A percentile compares a stretch with the other conserved stretches of the same genome.
Evolutionary conservation across 2,888 invertebrate species (phyloP).

Genomic region (Leucoma salicis): DNA sequence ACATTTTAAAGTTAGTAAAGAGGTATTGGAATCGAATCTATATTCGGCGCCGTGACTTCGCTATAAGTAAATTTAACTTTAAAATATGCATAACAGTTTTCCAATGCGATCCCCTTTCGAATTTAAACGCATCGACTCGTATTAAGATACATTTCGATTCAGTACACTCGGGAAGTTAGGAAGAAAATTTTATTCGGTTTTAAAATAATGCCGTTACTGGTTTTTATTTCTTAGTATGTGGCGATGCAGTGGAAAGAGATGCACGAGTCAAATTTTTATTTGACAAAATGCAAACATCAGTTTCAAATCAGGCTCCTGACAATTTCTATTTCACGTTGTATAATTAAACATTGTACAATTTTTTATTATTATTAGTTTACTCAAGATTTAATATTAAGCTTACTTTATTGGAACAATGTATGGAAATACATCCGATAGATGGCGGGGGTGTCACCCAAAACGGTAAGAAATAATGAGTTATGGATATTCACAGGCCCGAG

Average conservation of each 20-base stretch:
- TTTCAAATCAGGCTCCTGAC: too few species aligned
- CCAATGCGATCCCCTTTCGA: slow-evolving; percentile 75
- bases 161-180: slow-evolving; percentile 60
- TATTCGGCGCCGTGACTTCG: slow-evolving; percentile 54
- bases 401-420: too few species aligned
- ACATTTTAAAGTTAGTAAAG: slow-evolving; percentile 69
- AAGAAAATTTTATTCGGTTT: slow-evolving; percentile 54
- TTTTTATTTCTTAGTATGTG: slow-evolving; percentile 16
- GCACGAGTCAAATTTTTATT: too few species aligned
- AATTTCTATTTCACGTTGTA: too few species aligned
- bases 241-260: neutral
- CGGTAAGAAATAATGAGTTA: too few species aligned
- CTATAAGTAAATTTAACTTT: slow-evolving; percentile 79
- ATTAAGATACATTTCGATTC: slow-evolving; percentile 80
- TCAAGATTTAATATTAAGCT: too few species aligned
- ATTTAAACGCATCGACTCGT: slow-evolving; percentile 78
- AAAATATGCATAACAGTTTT: slow-evolving; percentile 82
- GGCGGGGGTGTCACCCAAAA: too few species aligned
- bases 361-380: too few species aligned
- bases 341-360: too few species aligned
- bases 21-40: slow-evolving; percentile 64
- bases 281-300: too few species aligned
- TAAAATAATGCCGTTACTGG: slow-evolving; percentile 27
- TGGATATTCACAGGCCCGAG: too few species aligned
- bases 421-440: too few species aligned